phyloP scores from a whole-genome alignment of 64 coral and sea anemone genomes.

The Stichodactyla helianthus region DNA sequence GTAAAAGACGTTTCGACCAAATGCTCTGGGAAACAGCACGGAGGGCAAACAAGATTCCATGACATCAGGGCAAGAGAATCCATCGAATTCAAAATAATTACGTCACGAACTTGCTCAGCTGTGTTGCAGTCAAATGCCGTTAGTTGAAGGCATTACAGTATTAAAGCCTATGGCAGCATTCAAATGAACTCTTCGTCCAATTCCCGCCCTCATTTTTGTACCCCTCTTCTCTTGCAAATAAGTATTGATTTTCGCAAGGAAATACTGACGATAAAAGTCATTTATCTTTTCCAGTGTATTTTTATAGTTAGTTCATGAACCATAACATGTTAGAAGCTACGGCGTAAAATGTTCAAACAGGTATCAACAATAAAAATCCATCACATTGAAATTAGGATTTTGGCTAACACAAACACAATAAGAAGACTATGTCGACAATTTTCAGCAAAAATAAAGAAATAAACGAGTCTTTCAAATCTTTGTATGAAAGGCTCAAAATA shows the following conservation, averaged over 20 bases:
- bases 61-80: slow-evolving; percentile 19
- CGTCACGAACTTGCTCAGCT: slow-evolving; percentile 7
- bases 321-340: neutral
- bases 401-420: neutral
- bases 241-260: neutral
- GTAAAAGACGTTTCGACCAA: neutral
- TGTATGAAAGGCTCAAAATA: neutral
- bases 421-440: neutral
- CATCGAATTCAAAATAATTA: slow-evolving; percentile 25
- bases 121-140: neutral
- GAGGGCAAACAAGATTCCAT: slow-evolving; percentile 21
- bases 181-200: neutral
- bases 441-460: neutral
- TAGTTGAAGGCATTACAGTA: neutral
- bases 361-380: neutral
- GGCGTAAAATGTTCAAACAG: neutral
- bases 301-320: neutral
- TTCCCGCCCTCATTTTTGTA: neutral
- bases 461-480: neutral
- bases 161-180: neutral
- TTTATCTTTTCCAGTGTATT: neutral
- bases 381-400: neutral
- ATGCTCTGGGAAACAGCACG: slow-evolving; percentile 12
- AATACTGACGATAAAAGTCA: neutral
- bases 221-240: neutral